Evolutionary conservation across 2,797 vertebrate species (phyloP), one percentile per base, ranked within the genome.

Genomic region (Fundulus diaphanus): DNA sequence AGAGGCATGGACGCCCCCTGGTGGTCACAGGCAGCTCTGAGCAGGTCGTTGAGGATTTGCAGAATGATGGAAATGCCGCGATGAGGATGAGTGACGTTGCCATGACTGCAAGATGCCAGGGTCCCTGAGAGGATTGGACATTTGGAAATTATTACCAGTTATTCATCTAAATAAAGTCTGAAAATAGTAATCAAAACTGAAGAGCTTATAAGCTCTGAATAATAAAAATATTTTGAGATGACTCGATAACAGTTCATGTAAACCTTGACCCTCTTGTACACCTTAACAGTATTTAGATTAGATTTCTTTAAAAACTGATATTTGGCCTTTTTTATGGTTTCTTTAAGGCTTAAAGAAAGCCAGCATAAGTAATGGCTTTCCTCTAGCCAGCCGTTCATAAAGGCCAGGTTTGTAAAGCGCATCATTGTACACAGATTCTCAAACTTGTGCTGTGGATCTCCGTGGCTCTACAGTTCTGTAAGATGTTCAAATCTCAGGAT

Each of bases 41-140:
- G 90, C 82, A 99, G 96, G 93, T 99, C 97, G 0, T 96, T 97
- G 73, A 99, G 96, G 87, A 99, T 99, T 92, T 98, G 97, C 70
- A 99, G 95, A 83, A 99, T 97, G 87, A 98, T 97, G 88, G 93
- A 85, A 1, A 98, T 95, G 87, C 98, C 97, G 0, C 94, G 93
- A 5, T 95, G 94, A 0, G 96, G 96, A 80, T 95, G 95, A 29
- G 95, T 95, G 13, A 93, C 92, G 85, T 93, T 89, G 80, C 95
- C 96, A 82, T 97, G 97, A 90, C 95, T 96, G 82, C 95, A 95
- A 24, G 97, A 96, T 83, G 96, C 96, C 90, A 99, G 92, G 46
- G 97, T 97, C 88, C 98, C 98, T 99, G 87, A 0, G 57, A 59
- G 22, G 73, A 44, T 0, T 35, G 42, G 20, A 31, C 9, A 71